Base-by-base conservation (phyloP, 2,888 invertebrate genomes). In the Spicauda simplicius region DNA sequence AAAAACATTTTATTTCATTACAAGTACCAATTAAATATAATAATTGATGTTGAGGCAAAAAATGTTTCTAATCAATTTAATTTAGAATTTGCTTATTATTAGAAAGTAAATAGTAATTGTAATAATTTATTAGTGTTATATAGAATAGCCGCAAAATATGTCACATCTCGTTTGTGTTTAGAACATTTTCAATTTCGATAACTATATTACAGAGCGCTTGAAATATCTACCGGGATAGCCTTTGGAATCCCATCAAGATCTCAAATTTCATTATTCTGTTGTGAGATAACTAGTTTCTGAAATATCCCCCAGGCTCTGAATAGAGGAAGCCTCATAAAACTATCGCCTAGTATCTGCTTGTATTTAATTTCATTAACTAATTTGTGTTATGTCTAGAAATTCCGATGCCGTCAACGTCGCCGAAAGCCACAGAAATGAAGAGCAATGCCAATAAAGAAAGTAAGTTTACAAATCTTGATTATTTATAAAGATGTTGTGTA, bases 391-490 rank as follows among this genome's bases (percentile, higher is more conserved):
- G 69, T 72, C 7, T 77, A 97, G 97, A 97, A 94, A 97, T 97
- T 83, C 97, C 97, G 64, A 95, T 97, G 95, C 97, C 97, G 69
- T 97, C 97, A 70, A 96, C 96, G 69, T 96, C 97, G 72, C 96
- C 97, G 70, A 95, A 97, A 94, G 96, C 97, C 72, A 96, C 96
- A 65, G 96, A 96, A 92, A 96, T 96, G 94, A 96, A 96, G 84
- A 96, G 96, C 88, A 91, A 87, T 72, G 95, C 95, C 58, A 96
- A 96, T 83, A 96, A 96, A 95, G 96, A 96, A 91, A 95, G 96
- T 96, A 89, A 96, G 91, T 89, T 71, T 45, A 0, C 6, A n/a
- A 41, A 41, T 14, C 41, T 10, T 41, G 7, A 37, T 5, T 14
- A 1, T 41, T 41, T 41, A 14, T 41, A 8, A 12, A 7, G 4